A percentile compares a stretch with the other conserved stretches of the same genome.
Evolutionary conservation across 2,113 vertebrate genomes (phyloP).

Genomic region (Murina feae): DNA sequence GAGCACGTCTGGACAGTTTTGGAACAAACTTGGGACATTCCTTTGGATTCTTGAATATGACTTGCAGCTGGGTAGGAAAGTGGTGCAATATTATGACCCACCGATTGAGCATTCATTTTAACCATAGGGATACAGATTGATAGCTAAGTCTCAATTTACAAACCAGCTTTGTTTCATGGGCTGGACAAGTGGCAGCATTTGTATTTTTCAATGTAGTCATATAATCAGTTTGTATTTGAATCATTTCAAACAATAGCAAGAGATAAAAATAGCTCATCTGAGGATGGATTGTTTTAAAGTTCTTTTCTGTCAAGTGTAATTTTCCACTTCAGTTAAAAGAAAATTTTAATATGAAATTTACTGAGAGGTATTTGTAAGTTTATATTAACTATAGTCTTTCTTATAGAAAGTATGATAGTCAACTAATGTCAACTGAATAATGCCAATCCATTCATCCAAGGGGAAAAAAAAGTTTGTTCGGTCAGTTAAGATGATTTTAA

Average conservation of each 20-base stretch:
- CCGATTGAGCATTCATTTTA: slow-evolving; percentile 62
- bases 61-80: slow-evolving; percentile 77
- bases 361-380: neutral
- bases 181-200: neutral
- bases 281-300: neutral
- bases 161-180: neutral
- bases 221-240: neutral
- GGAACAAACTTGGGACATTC: slow-evolving; percentile 80
- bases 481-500: neutral
- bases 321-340: slow-evolving; percentile 12
- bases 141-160: neutral
- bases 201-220: neutral
- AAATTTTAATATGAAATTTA: neutral
- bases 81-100: slow-evolving; percentile 48
- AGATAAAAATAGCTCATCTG: neutral
- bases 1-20: slow-evolving; percentile 79
- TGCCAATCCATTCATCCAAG: neutral
- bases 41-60: slow-evolving; percentile 71
- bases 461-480: neutral
- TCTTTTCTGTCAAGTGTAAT: slow-evolving; percentile 12
- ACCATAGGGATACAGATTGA: slow-evolving; percentile 56
- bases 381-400: neutral
- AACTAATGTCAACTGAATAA: neutral
- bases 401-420: neutral
- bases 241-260: neutral